Evolutionary conservation across 2,113 vertebrate species (phyloP), one percentile per base, ranked within the genome.

Genomic region (Lophotis ruficrista): DNA sequence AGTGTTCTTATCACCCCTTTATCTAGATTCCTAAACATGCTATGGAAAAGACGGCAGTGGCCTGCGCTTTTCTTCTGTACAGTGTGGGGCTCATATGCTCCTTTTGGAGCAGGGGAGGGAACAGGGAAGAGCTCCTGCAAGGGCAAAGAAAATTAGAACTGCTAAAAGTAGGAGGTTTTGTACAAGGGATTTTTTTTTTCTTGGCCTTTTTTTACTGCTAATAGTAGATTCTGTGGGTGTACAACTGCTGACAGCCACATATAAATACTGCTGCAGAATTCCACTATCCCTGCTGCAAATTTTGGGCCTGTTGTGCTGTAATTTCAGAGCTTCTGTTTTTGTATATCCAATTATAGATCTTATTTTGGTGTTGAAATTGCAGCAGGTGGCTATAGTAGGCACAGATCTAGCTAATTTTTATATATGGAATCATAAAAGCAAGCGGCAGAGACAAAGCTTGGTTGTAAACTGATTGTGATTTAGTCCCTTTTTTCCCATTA

Each of bases 331-430:
- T 83, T 90, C 90, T 94, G 65, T 14, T 91, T 96, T 91, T 96
- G 81, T 95, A 62, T 83, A 83, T 66, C 70, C 81, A 95, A 93
- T 91, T 96, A 83, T 61, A 93, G 73, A 78, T 92, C 88, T 66
- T 96, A 93, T 93, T 96, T 96, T 94, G 80, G 43, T 96, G 77
- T 83, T 76, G 77, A 83, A 93, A 57, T 95, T 95, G 87, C 79
- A 92, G 58, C 68, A 95, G 91, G 90, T 94, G 91, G 82, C 83
- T 96, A 54, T 89, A 94, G 76, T 94, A 97, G 83, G 31, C 87
- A 83, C 15, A 57, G 60, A 95, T 94, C 81, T 89, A 94, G 73
- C 76, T 77, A 22, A 38, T 80, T 93, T 95, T 94, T 94, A 56
- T 94, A 82, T 53, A 71, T 69, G 38, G 58, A 60, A 70, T 50